Conservation (phyloP, 2,888 invertebrate species). For the Acanthosepion esculentum region DNA sequence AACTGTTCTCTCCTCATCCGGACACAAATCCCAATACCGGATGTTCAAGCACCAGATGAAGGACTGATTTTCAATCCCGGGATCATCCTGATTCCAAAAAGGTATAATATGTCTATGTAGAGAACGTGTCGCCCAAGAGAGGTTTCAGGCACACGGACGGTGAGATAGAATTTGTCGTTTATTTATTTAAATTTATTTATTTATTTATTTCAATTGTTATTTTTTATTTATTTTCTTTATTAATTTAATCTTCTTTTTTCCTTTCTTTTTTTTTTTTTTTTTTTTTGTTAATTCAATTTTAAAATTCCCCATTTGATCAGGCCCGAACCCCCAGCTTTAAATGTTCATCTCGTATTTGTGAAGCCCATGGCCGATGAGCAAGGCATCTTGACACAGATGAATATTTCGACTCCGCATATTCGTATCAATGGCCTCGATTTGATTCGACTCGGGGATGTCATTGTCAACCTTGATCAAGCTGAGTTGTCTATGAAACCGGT, state of each 20-base stretch:
- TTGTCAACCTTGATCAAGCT: not conserved
- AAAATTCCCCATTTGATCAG: not conserved
- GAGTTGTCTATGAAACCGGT: not conserved
- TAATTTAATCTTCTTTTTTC: too few relatives aligned
- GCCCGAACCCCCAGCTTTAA: not conserved
- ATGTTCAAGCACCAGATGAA: too few relatives aligned
- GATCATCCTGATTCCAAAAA: too few relatives aligned
- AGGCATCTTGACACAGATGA: not conserved
- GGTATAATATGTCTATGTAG: too few relatives aligned
- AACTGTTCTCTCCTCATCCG: too few relatives aligned
- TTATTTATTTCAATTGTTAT: too few relatives aligned
- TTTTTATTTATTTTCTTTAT: too few relatives aligned
- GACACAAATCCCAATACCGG: too few relatives aligned
- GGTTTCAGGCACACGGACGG: not conserved
- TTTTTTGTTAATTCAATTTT: not conserved
- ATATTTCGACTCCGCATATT: not conserved
- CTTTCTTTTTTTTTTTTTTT: not conserved
- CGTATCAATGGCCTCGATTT: not conserved
- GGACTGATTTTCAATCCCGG: too few relatives aligned
- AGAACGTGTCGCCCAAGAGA: too few relatives aligned
- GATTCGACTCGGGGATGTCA: not conserved
- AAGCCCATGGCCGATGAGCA: conserved; percentile 3
- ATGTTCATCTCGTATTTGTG: not conserved
- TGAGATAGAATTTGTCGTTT: too few relatives aligned
- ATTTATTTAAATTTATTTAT: too few relatives aligned